A percentile compares a stretch with the other conserved stretches of the same genome.
These are phyloP conservation scores for Atta cephalotes DNA, from an alignment of 1,140 invertebrate genomes.

Conservation along the genomic window DNA sequence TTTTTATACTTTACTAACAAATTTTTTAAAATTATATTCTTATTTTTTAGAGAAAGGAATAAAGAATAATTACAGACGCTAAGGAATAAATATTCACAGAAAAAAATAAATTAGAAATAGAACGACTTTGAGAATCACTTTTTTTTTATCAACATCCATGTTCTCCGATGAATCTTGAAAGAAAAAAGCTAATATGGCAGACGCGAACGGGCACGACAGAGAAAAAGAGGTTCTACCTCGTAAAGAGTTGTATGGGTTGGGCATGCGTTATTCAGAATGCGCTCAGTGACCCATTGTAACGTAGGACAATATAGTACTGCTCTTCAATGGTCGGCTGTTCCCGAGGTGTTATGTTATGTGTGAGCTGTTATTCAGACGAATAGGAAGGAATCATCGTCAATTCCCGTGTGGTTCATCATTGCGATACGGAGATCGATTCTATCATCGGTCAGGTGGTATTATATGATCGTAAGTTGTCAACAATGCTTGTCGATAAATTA, in stretches of 20 bases:
- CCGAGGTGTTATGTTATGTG: conserved; percentile 82
- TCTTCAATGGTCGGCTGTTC: conserved; percentile 79
- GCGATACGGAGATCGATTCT: conserved; percentile 10
- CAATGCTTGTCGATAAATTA: conserved; percentile 70
- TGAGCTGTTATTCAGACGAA: conserved; percentile 80
- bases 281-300: conserved; percentile 81
- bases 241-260: conserved; percentile 74
- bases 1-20: neutral
- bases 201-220: conserved; percentile 62
- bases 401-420: conserved; percentile 59
- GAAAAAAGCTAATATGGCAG: conserved; percentile 29
- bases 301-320: conserved; percentile 79
- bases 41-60: neutral
- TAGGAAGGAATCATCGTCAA: conserved; percentile 67
- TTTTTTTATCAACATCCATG: conserved; percentile 51
- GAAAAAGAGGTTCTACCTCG: conserved; percentile 74
- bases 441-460: conserved; percentile 14
- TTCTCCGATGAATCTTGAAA: conserved; percentile 60
- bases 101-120: neutral
- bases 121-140: conserved; percentile 46
- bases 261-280: conserved; percentile 78
- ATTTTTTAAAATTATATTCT: neutral
- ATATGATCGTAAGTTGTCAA: conserved; percentile 60
- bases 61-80: no score
- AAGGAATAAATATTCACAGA: neutral